Conservation (phyloP, 2,113 vertebrate species). For the Porphyrio hochstetteri region DNA sequence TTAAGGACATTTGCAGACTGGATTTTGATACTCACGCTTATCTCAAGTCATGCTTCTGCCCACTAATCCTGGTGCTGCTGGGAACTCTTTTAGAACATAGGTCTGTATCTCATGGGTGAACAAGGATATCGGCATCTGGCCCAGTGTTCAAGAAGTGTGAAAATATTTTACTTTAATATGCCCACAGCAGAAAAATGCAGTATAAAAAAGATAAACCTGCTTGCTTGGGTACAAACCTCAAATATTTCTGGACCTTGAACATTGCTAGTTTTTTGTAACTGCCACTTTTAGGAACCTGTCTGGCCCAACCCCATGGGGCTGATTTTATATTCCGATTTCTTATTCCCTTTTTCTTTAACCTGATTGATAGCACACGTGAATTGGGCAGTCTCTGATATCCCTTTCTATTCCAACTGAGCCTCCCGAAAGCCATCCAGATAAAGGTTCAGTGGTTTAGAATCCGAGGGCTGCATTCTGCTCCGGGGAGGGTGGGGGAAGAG, state of each 20-base stretch:
- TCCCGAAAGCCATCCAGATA: background rate
- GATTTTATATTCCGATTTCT: background rate
- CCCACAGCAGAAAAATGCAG: background rate
- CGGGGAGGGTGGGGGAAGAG: background rate
- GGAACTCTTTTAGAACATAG: background rate
- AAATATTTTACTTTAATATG: background rate
- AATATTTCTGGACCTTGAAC: background rate
- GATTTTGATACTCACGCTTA: background rate
- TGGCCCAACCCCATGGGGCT: background rate
- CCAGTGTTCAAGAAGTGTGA: background rate
- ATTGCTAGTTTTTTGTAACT: rapidly evolving
- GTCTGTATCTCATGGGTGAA: background rate
- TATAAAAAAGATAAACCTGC: background rate
- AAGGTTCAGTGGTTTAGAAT: background rate
- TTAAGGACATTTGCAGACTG: background rate
- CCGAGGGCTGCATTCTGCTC: background rate
- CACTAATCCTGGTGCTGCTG: background rate
- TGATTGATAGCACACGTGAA: background rate
- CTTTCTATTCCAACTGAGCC: background rate
- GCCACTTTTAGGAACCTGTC: background rate
- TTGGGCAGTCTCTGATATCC: background rate
- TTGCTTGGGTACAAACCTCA: background rate
- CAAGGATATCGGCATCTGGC: background rate
- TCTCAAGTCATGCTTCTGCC: background rate
- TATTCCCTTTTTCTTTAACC: background rate